A percentile compares a stretch with the other conserved stretches of the same genome.
Evolutionary conservation across 2,113 vertebrate species (phyloP).

Genomic region (Galemys pyrenaicus): DNA sequence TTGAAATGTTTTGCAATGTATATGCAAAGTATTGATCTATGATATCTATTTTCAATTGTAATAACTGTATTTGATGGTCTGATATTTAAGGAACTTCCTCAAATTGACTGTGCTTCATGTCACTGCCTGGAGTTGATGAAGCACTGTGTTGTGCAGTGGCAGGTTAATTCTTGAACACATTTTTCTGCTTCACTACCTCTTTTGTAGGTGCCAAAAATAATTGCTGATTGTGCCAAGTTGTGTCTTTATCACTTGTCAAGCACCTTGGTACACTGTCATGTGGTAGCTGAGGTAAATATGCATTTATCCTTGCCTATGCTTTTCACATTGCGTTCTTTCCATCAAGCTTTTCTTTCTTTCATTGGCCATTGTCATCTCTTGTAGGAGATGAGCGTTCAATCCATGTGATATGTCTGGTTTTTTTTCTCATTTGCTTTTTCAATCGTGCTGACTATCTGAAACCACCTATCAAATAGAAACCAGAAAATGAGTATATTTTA

Average conservation of each 20-base stretch:
- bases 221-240: conserved; percentile 65
- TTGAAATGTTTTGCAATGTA: not conserved
- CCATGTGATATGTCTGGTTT: not conserved
- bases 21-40: not conserved
- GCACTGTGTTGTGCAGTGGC: not conserved
- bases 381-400: not conserved
- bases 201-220: conserved; percentile 66
- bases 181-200: conserved; percentile 65
- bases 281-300: not conserved
- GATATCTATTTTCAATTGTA: not conserved
- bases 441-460: conserved; percentile 2
- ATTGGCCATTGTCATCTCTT: not conserved
- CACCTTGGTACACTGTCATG: not conserved
- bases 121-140: not conserved
- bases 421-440: conserved; percentile 26
- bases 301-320: not conserved
- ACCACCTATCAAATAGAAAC: not conserved
- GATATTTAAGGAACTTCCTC: not conserved
- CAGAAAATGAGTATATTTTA: not conserved
- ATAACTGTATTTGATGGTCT: not conserved
- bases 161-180: conserved; percentile 55
- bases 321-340: not conserved
- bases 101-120: not conserved
- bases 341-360: not conserved
- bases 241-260: conserved; percentile 73